These are phyloP conservation scores for Pandion haliaetus DNA, from an alignment of 2,113 vertebrate species.

Conservation along the genomic window DNA sequence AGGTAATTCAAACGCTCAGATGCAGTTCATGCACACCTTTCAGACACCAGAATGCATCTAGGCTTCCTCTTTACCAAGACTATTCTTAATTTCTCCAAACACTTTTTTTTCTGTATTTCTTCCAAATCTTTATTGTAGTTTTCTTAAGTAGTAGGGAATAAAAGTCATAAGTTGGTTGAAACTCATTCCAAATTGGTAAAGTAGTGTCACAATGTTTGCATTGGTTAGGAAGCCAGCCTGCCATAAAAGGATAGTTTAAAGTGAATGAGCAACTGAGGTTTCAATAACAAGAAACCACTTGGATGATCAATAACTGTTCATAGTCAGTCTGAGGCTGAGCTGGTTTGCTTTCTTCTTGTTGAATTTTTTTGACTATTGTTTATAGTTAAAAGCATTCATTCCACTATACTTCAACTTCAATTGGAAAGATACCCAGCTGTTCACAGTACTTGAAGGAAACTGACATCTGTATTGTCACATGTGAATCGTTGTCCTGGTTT, in stretches of 20 bases:
- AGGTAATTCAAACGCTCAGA: background rate
- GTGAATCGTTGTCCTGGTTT: background rate
- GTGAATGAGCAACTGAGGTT: background rate
- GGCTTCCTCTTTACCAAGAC: background rate
- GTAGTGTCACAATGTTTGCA: background rate
- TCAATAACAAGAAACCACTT: background rate
- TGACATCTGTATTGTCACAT: no score
- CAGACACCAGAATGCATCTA: background rate
- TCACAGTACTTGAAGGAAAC: background rate
- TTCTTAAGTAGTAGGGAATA: background rate
- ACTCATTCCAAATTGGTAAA: background rate
- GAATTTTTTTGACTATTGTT: background rate
- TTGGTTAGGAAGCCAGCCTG: background rate
- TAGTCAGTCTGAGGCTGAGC: background rate
- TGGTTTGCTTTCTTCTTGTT: background rate
- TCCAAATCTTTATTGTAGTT: background rate
- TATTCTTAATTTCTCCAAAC: background rate
- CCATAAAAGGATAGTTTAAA: background rate
- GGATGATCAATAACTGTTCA: background rate
- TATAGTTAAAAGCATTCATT: background rate
- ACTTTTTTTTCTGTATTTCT: background rate
- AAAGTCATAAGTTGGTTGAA: fast-evolving
- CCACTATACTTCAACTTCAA: background rate
- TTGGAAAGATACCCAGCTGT: background rate
- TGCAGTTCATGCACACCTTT: background rate